phyloP scores from a whole-genome alignment of 2,888 invertebrate genomes.

The Tetanocera ferruginea region DNA sequence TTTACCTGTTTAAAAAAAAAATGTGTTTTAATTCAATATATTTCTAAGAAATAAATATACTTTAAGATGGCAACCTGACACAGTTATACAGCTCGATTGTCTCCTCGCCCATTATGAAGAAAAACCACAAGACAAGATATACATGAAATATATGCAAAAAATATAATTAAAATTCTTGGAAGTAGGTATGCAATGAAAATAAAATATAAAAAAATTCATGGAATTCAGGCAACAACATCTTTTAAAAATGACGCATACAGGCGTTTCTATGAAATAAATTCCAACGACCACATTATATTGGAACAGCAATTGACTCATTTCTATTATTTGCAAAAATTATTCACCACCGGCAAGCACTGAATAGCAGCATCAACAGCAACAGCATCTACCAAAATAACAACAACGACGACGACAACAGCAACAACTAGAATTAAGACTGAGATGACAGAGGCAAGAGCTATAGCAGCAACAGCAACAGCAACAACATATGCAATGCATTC shows the following conservation, averaged over 20 bases:
- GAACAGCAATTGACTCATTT: constrained; percentile 19
- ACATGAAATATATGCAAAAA: too few relatives aligned
- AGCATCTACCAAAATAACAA: neutral
- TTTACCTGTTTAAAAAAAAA: too few relatives aligned
- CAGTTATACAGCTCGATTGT: too few relatives aligned
- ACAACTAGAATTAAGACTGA: neutral
- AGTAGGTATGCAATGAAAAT: neutral
- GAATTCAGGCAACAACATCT: too few relatives aligned
- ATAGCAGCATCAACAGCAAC: neutral
- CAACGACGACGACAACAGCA: neutral
- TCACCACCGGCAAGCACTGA: neutral
- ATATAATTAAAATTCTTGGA: neutral
- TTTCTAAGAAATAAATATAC: too few relatives aligned
- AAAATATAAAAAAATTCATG: neutral
- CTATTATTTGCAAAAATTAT: constrained; percentile 13
- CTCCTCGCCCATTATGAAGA: too few relatives aligned
- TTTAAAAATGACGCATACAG: neutral
- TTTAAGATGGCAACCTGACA: too few relatives aligned
- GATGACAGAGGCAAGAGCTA: neutral
- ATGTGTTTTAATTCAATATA: too few relatives aligned
- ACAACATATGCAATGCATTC: constrained; percentile 1
- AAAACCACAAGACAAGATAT: too few relatives aligned
- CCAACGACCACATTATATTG: neutral
- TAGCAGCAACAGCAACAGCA: constrained; percentile 13
- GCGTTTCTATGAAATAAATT: neutral